Evolutionary conservation across 2,797 vertebrate genomes (phyloP).

Genomic region (Australoheros facetus): DNA sequence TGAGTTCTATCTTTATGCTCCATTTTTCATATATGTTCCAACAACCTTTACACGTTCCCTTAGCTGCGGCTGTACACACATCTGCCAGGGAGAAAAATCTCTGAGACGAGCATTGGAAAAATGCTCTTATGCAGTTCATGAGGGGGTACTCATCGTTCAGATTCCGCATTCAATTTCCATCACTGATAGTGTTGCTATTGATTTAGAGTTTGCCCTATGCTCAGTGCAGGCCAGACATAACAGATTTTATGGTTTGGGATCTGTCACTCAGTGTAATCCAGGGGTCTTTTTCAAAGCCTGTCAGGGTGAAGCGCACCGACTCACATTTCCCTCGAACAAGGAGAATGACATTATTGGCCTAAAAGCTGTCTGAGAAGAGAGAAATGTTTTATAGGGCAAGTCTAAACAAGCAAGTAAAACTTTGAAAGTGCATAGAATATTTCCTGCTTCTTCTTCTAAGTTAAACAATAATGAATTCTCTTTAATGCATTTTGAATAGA

Average conservation of each 20-base stretch:
- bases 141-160: conserved; percentile 74
- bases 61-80: conserved; percentile 43
- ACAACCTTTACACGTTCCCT: conserved; percentile 63
- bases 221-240: conserved; percentile 79
- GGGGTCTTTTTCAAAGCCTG: conserved; percentile 71
- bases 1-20: conserved; percentile 31
- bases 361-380: conserved; percentile 47
- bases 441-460: background rate
- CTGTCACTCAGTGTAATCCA: conserved; percentile 84
- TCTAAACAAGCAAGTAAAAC: conserved; percentile 30
- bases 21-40: conserved; percentile 31
- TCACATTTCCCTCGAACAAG: conserved; percentile 59
- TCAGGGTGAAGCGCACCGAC: conserved; percentile 58
- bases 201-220: conserved; percentile 82
- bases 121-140: conserved; percentile 78
- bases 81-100: conserved; percentile 70
- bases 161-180: conserved; percentile 88
- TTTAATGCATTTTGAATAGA: background rate
- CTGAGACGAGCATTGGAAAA: conserved; percentile 82
- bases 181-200: conserved; percentile 87
- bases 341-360: conserved; percentile 42
- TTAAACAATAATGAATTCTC: background rate
- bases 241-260: conserved; percentile 83
- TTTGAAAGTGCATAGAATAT: conserved; percentile 23
- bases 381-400: conserved; percentile 19